These are phyloP conservation scores for Netelia fuscicornis DNA, from an alignment of 2,888 invertebrate species.

Conservation along the genomic window DNA sequence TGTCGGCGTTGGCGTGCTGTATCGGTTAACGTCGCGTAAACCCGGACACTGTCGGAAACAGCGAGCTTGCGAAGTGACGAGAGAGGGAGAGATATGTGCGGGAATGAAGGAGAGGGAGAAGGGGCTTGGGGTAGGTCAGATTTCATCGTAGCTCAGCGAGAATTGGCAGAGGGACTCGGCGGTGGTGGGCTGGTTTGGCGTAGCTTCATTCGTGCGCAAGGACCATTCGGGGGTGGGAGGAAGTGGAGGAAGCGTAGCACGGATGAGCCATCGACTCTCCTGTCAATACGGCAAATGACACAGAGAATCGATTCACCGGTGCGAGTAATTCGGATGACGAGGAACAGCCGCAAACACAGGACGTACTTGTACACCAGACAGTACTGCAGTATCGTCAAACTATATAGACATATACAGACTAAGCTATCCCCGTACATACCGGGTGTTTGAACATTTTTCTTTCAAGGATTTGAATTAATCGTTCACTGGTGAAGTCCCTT, in stretches of 20 bases:
- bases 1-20: conserved; percentile 7
- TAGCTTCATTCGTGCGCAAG: conserved; percentile 43
- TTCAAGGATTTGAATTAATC: background rate
- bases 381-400: background rate
- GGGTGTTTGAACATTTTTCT: background rate
- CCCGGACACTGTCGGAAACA: conserved; percentile 13
- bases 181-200: background rate
- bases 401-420: background rate
- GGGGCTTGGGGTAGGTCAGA: conserved; percentile 1
- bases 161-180: conserved; percentile 51
- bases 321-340: conserved; percentile 44
- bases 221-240: background rate
- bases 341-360: conserved; percentile 6
- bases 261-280: conserved; percentile 45
- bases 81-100: background rate
- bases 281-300: conserved; percentile 64
- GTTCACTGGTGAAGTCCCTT: background rate
- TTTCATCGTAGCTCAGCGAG: conserved; percentile 46
- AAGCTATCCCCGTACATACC: background rate
- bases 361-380: background rate
- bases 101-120: no score
- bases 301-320: conserved; percentile 45
- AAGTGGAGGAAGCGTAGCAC: background rate
- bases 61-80: background rate
- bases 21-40: conserved; percentile 5